A percentile compares a stretch with the other conserved stretches of the same genome.
phyloP scores from a whole-genome alignment of 2,113 vertebrate species.

The Semnornis frantzii region DNA sequence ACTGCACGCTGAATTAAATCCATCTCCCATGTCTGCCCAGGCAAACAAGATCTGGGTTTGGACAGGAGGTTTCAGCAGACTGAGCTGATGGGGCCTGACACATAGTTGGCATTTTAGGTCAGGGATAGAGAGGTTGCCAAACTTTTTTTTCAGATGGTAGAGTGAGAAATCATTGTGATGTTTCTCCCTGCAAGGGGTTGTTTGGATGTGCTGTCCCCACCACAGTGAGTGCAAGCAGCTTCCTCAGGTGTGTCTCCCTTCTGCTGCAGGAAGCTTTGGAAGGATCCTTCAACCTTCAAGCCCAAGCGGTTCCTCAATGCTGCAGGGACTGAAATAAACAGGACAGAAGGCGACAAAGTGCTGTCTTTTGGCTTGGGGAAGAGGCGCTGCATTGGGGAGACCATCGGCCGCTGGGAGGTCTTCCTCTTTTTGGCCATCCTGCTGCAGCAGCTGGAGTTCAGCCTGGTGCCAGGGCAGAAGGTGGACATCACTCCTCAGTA shows the following conservation, averaged over 20 bases:
- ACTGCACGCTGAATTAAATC: neutral
- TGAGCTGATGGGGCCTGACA: neutral
- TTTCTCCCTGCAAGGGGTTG: neutral
- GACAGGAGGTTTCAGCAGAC: neutral
- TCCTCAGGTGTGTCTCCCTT: neutral
- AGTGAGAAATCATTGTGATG: neutral
- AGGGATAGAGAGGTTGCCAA: neutral
- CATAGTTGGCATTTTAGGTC: accelerated
- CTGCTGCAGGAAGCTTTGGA: conserved; percentile 84
- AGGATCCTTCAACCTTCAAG: conserved; percentile 84
- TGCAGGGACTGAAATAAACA: conserved; percentile 74
- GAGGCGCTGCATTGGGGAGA: conserved; percentile 88
- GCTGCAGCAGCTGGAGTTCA: conserved; percentile 86
- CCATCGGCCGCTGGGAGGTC: conserved; percentile 85
- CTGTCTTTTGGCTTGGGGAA: conserved; percentile 87
- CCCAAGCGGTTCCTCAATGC: conserved; percentile 86
- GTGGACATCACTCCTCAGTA: conserved; percentile 88
- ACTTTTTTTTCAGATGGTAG: neutral
- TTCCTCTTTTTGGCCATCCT: conserved; percentile 90
- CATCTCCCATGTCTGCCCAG: neutral
- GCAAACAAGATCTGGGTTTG: neutral
- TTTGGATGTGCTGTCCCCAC: neutral
- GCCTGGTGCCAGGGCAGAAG: conserved; percentile 48
- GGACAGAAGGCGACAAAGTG: conserved; percentile 81
- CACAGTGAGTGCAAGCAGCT: accelerated